Percentiles rank a stretch among this genome's conserved stretches.
Conservation (phyloP, 2,797 vertebrate species). For the Malacoraja senta region DNA sequence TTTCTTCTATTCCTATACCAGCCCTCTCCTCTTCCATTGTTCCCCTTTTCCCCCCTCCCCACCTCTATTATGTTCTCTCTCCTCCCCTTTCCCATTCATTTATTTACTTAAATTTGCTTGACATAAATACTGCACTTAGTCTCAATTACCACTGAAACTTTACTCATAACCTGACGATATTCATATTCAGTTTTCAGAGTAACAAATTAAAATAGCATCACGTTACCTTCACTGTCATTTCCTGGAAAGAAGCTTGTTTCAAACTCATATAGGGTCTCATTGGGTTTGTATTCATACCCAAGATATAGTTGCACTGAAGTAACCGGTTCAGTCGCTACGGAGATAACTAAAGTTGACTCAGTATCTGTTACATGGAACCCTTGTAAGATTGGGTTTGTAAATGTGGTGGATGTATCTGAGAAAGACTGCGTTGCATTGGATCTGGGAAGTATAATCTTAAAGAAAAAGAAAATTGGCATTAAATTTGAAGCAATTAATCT, state of each 20-base stretch:
- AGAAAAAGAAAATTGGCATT: neutral
- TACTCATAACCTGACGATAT: neutral
- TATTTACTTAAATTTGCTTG: neutral
- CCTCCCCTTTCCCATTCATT: neutral
- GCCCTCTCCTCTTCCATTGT: neutral
- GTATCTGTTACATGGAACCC: neutral
- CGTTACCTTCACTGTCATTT: neutral
- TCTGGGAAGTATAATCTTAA: neutral
- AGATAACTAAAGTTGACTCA: neutral
- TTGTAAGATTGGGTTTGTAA: neutral
- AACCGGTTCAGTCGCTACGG: neutral
- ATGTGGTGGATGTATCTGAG: neutral
- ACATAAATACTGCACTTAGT: neutral
- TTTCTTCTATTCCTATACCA: neutral
- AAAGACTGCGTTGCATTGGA: neutral
- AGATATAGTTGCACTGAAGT: neutral
- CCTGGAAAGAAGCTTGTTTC: neutral
- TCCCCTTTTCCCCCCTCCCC: too few species aligned
- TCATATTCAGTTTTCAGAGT: neutral
- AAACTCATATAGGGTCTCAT: neutral
- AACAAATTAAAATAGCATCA: neutral
- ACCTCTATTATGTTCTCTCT: neutral
- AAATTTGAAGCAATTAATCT: neutral
- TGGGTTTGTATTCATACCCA: neutral
- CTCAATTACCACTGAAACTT: neutral